These are phyloP conservation scores for Halocynthia roretzi DNA, from an alignment of 23 tunicate species.

Conservation along the genomic window DNA sequence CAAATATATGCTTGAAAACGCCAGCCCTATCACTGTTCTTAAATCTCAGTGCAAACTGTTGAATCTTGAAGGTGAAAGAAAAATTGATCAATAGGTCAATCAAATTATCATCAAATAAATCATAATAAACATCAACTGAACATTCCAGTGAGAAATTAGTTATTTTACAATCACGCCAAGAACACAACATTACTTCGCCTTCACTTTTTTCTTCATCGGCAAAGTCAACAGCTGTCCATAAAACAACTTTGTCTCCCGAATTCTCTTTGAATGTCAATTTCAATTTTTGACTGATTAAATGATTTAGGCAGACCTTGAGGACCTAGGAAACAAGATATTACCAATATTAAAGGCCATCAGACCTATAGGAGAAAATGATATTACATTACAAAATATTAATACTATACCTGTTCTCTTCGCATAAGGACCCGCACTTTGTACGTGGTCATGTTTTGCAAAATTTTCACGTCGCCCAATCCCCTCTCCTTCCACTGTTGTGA, in stretches of 20 bases:
- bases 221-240: conserved; percentile 72
- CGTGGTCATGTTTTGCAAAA: conserved; percentile 41
- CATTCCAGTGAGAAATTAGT: too few species aligned
- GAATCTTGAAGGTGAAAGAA: conserved; percentile 8
- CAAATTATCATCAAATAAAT: too few species aligned
- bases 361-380: too few species aligned
- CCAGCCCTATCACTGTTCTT: conserved; percentile 45
- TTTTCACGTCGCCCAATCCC: conserved; percentile 58
- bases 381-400: too few species aligned
- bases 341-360: too few species aligned
- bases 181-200: conserved; percentile 11
- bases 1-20: conserved; percentile 27
- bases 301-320: conserved; percentile 84
- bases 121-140: too few species aligned
- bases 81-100: neutral
- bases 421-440: conserved; percentile 74
- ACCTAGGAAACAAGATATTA: conserved; percentile 35
- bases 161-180: too few species aligned
- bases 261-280: conserved; percentile 16
- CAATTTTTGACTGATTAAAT: conserved; percentile 26
- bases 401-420: conserved; percentile 82
- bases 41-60: conserved; percentile 74
- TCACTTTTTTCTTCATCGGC: conserved; percentile 52
- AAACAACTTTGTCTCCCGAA: conserved; percentile 16
- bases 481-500: conserved; percentile 85